These are phyloP conservation scores for Etia nguti DNA, from an alignment of 2,113 vertebrate genomes.

Conservation along the genomic window DNA sequence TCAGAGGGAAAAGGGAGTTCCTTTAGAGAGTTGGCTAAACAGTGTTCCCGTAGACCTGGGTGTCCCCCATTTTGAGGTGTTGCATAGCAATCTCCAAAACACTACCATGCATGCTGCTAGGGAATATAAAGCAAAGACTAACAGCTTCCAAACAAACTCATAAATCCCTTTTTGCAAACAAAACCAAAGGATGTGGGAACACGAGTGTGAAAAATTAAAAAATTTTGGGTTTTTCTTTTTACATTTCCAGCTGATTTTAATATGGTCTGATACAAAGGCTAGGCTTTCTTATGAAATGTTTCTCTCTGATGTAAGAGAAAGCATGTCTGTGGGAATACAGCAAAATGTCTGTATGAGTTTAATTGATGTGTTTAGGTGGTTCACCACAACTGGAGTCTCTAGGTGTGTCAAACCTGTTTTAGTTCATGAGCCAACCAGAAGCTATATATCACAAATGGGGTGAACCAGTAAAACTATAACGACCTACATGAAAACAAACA, in stretches of 20 bases:
- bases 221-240: fast-evolving
- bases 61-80: background rate
- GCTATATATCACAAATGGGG: background rate
- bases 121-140: background rate
- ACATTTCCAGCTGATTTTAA: background rate
- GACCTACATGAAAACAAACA: fast-evolving
- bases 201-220: fast-evolving
- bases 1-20: slow-evolving; percentile 2
- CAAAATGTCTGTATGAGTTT: background rate
- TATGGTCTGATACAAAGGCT: fast-evolving
- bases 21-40: background rate
- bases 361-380: background rate
- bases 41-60: background rate
- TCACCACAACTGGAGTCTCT: background rate
- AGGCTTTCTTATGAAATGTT: fast-evolving
- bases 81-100: slow-evolving; percentile 11
- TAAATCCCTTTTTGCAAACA: fast-evolving
- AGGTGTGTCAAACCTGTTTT: background rate
- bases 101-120: background rate
- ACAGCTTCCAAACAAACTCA: background rate
- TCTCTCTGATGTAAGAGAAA: background rate
- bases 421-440: background rate
- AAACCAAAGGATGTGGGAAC: background rate
- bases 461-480: background rate
- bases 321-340: background rate